Conservation (phyloP, 2,888 invertebrate species). For the Lucinisca nassula region DNA sequence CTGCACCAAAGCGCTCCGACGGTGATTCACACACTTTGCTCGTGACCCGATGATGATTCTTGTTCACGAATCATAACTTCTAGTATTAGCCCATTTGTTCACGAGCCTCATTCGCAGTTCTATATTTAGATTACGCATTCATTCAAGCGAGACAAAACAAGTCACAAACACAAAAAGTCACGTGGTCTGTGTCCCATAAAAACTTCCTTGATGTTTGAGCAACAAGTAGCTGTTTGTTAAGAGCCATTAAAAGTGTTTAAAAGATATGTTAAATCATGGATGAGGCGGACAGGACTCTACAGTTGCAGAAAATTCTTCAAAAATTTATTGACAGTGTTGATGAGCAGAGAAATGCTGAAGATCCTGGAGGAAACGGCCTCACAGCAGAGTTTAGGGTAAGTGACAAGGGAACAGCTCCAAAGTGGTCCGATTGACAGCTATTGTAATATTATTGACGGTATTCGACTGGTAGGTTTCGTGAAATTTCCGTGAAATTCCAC, state of each 20-base stretch:
- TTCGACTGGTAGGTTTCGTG: too few species aligned
- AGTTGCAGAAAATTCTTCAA: conserved; percentile 69
- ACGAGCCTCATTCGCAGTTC: too few species aligned
- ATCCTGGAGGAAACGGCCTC: conserved; percentile 78
- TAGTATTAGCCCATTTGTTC: too few species aligned
- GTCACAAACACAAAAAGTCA: conserved; percentile 36
- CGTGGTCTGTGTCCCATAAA: conserved; percentile 53
- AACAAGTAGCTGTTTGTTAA: too few species aligned
- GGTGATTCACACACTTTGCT: too few species aligned
- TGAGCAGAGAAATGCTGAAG: conserved; percentile 72
- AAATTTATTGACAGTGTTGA: conserved; percentile 78
- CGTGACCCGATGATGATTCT: too few species aligned
- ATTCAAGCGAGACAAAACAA: conserved; percentile 38
- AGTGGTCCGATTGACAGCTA: background rate
- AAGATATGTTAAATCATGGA: conserved; percentile 25
- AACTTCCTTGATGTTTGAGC: conserved; percentile 66
- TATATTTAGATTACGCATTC: conserved; percentile 25
- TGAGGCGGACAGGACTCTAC: conserved; percentile 32
- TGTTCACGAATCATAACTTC: too few species aligned
- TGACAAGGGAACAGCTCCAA: conserved; percentile 17
- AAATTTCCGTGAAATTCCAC: too few species aligned
- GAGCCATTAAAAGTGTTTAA: background rate
- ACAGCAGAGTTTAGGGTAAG: conserved; percentile 79
- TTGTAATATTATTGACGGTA: too few species aligned
- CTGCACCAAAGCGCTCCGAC: too few species aligned